Base-by-base conservation (phyloP, 2,113 vertebrate genomes). In the Bungarus multicinctus region DNA sequence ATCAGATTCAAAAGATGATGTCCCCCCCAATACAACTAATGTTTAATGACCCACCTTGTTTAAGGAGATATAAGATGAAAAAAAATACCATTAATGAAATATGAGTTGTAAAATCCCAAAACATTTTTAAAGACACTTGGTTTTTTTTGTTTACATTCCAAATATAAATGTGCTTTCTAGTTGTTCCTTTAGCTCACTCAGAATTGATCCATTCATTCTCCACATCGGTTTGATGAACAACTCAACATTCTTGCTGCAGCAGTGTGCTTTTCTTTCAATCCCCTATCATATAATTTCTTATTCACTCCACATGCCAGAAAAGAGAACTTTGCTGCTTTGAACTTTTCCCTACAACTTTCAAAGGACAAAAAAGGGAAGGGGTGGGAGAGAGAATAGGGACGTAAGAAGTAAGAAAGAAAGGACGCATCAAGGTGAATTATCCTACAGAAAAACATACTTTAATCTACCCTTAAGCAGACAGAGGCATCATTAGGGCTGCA, bases 371-470 rank as follows among this genome's bases (percentile, higher is more conserved):
- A 96, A 94, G 95, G 95, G 95, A 30, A 93, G 43, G 94, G 97
- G 95, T 97, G 95, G 95, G 47, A 30, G 96, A 97, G 18, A 96
- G 55, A 34, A 93, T 20, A 88, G 69, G 91, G 93, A 54, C 58
- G 86, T 92, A 94, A 85, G 93, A 95, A 94, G 88, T 45, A 94
- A 39, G 86, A 94, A 5, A 94, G 96, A 95, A 92, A 96, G 97
- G 98, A 98, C 97, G 97, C 95, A 97, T 98, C 96, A 98, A 98
- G 98, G 98, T 98, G 97, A 98, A 98, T 97, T 97, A 98, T 97
- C 96, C 96, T 96, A 95, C 96, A 97, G 97, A 97, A 97, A 97
- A 97, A 97, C 96, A 97, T 57, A 97, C 96, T 98, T 98, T 97
- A 97, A 97, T 98, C 96, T 97, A 97, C 95, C 93, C 93, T 9